Base-by-base conservation (phyloP, 2,888 invertebrate species). In the Sesamia inferens region DNA sequence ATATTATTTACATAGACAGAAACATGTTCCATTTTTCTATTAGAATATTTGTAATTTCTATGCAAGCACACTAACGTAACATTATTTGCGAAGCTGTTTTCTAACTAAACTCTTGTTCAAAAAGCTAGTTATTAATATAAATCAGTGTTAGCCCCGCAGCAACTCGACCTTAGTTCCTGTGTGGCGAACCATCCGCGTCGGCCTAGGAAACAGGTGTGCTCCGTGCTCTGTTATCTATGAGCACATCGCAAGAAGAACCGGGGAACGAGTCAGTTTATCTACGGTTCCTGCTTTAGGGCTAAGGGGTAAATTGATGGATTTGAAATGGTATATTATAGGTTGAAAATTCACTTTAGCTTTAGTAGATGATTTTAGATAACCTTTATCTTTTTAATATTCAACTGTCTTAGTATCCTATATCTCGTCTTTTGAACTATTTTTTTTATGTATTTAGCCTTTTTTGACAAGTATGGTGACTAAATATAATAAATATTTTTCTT, bases 151-250 rank as follows among this genome's bases (percentile, higher is more conserved):
- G n/a, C n/a, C 85, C 81, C 44, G 73, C 69, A 83, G 85, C 87
- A 73, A 78, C 78, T 72, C 81, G 87, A 86, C 87, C 87, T 81
- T 65, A 79, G 79, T 85, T 85, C 85, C 85, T 86, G 85, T 83
- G 77, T 71, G 74, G 83, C 71, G 69, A 76, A 77, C 77, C 81
- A 64, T 82, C 79, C 78, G 67, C 82, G 67, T 65, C 81, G 68
- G 79, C 81, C 81, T 85, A 81, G 85, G 87, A 85, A 85, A 81
- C 85, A 85, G 85, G 85, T 85, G 85, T 83, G 87, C 85, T 51
- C 55, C 76, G 75, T 73, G 66, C 75, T 71, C 75, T 78, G 63
- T 83, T 85, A 86, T 86, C 85, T 85, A 81, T 82, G 75, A 64
- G 78, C 73, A 64, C 70, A 83, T 86, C 87, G 73, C 62, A 67